phyloP scores from a whole-genome alignment of 2,888 invertebrate genomes.

The Nebria brevicollis region DNA sequence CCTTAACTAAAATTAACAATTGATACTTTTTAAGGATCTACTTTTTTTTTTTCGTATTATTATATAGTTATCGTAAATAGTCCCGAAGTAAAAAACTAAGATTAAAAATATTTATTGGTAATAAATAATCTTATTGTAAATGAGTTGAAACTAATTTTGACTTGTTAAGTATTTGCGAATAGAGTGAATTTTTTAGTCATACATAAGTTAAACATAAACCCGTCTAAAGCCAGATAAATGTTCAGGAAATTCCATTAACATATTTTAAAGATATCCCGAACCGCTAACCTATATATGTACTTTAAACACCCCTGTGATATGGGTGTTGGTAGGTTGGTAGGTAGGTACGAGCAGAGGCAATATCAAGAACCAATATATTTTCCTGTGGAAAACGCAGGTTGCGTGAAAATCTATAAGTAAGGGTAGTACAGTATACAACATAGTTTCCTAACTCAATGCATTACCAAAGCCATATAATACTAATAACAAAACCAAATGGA shows the following conservation, averaged over 20 bases:
- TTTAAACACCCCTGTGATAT: not conserved
- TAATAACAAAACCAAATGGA: constrained; percentile 37
- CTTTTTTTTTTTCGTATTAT: no score
- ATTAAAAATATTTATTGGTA: no score
- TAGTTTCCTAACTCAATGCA: constrained; percentile 40
- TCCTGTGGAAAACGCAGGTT: not conserved
- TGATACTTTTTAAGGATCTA: no score
- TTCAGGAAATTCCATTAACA: not conserved
- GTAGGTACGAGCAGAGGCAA: not conserved
- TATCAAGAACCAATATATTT: constrained; percentile 1
- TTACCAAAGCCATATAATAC: constrained; percentile 21
- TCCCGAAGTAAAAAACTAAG: no score
- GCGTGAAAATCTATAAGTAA: constrained; percentile 10
- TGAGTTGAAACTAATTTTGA: no score
- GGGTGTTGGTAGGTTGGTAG: not conserved
- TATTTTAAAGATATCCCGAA: constrained; percentile 4
- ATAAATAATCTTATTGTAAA: no score
- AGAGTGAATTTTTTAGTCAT: not conserved
- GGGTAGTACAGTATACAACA: constrained; percentile 27
- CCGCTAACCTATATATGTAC: not conserved
- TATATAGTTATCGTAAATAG: no score
- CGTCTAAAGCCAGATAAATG: not conserved
- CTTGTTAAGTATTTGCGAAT: not conserved
- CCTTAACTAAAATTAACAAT: no score
- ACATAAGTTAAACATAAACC: not conserved